Conservation (phyloP, 2,113 vertebrate genomes). For the Alectura lathami region DNA sequence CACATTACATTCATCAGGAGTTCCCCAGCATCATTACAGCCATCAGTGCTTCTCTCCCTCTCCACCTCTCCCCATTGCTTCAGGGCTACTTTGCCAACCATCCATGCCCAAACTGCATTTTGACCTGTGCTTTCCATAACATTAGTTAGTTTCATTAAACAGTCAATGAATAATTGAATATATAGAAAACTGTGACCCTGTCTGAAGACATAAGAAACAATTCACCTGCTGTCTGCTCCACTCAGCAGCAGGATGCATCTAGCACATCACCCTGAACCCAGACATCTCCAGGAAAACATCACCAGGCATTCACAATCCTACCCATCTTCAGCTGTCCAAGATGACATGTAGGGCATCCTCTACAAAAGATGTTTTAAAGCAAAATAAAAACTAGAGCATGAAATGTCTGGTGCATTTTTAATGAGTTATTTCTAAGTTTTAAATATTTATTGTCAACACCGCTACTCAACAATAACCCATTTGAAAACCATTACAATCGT, state of each 20-base stretch:
- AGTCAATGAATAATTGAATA: background rate
- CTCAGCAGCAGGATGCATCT: background rate
- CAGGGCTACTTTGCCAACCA: fast-evolving
- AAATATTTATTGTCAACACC: background rate
- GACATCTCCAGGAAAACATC: background rate
- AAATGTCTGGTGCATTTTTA: background rate
- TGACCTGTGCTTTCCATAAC: background rate
- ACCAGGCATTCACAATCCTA: too few relatives aligned
- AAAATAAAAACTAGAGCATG: background rate
- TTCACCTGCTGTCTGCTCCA: background rate
- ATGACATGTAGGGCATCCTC: background rate
- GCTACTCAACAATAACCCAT: background rate
- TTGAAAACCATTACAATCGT: background rate
- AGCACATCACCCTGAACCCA: background rate
- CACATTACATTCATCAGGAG: background rate
- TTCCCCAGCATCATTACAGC: background rate
- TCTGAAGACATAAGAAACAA: background rate
- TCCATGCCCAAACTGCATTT: background rate
- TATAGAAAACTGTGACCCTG: background rate
- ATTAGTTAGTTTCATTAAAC: background rate
- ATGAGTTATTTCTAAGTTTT: background rate
- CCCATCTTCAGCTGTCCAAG: background rate
- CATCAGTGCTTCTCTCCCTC: background rate
- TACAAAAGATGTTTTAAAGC: background rate
- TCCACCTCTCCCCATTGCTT: background rate